Evolutionary conservation across 2,888 invertebrate species (phyloP).

Genomic region (Cosmopolites sordidus): DNA sequence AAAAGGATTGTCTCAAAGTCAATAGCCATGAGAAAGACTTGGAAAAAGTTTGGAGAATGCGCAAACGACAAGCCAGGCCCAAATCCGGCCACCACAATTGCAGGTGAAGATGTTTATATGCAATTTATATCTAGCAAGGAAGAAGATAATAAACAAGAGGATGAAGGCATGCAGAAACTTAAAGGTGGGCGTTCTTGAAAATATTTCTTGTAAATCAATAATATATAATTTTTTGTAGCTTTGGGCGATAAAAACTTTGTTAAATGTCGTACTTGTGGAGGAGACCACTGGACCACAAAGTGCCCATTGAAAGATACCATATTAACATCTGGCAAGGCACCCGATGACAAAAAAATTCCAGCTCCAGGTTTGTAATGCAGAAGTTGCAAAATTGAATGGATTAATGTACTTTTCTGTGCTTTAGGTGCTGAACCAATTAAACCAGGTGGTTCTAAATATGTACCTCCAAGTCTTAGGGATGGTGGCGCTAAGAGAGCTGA

Average conservation of each 20-base stretch:
- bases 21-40: conserved; percentile 88
- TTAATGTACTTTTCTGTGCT: too few relatives aligned
- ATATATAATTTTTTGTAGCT: conserved; percentile 34
- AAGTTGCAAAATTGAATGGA: neutral
- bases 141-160: conserved; percentile 78
- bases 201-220: conserved; percentile 3
- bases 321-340: conserved; percentile 62
- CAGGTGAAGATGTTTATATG: conserved; percentile 94
- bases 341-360: conserved; percentile 53
- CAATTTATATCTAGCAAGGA: conserved; percentile 86
- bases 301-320: conserved; percentile 96
- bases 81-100: conserved; percentile 95
- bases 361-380: conserved; percentile 31
- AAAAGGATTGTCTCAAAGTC: conserved; percentile 85
- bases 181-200: conserved; percentile 54
- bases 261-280: conserved; percentile 86
- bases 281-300: conserved; percentile 97
- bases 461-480: conserved; percentile 86
- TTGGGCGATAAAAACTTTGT: conserved; percentile 63
- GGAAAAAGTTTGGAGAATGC: conserved; percentile 94
- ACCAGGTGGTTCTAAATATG: conserved; percentile 64
- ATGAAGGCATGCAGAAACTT: conserved; percentile 76
- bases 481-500: conserved; percentile 68
- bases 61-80: conserved; percentile 92
- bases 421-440: conserved; percentile 36